phyloP scores from a whole-genome alignment of 2,113 vertebrate genomes.

The Coturnix japonica region DNA sequence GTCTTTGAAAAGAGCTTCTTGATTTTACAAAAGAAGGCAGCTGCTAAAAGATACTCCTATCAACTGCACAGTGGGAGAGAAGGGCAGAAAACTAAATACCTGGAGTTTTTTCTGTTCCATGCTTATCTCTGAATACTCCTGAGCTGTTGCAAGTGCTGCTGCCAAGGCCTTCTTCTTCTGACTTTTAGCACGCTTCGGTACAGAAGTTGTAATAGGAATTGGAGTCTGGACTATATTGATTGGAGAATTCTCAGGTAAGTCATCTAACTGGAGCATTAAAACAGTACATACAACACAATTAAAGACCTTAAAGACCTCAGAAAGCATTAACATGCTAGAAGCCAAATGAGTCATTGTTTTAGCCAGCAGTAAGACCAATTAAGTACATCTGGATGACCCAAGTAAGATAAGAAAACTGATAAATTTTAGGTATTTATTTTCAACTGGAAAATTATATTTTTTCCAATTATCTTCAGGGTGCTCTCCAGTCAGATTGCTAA shows the following conservation, averaged over 20 bases:
- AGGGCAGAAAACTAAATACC: conserved; percentile 67
- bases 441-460: not conserved
- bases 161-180: conserved; percentile 98
- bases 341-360: not conserved
- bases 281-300: not conserved
- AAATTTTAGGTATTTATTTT: not conserved
- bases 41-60: not conserved
- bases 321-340: not conserved
- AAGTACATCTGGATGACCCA: not conserved
- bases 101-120: conserved; percentile 98
- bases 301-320: not conserved
- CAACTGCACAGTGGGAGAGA: not conserved
- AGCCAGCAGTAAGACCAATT: not conserved
- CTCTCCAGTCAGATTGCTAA: not conserved
- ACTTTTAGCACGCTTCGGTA: conserved; percentile 97
- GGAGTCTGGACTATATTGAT: conserved; percentile 98
- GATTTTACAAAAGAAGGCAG: not conserved
- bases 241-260: conserved; percentile 95
- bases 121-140: conserved; percentile 98
- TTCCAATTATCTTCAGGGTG: not conserved
- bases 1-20: not conserved
- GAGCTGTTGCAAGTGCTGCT: conserved; percentile 94
- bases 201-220: conserved; percentile 97
- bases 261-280: conserved; percentile 85
- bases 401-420: not conserved